Base-by-base conservation (phyloP, 2,888 invertebrate species). In the Tenthredo notha region DNA sequence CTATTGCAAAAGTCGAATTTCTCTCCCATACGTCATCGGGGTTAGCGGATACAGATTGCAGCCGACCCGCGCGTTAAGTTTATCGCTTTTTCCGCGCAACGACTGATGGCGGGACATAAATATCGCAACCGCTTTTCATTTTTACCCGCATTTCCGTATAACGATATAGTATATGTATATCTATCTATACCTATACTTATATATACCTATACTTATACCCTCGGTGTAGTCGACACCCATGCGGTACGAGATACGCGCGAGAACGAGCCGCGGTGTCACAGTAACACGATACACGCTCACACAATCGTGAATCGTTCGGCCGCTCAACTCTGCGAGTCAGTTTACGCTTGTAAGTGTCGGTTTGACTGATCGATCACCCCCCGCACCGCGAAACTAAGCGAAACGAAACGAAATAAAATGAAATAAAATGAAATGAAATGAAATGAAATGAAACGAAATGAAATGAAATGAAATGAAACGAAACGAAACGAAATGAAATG, bases 91-190 rank as follows among this genome's bases (percentile, higher is more conserved):
- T 70, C 47, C 67, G 25, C 65, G 29, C 58, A 40, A 40, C 80
- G 83, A 83, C 83, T 67, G 83, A 83, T 83, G 67, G 67, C 47
- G 18, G 67, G 50, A 70, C 25, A 83, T 83, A 83, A 83, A 83
- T 83, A 83, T 67, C 83, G 25, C 37, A n/a, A 25, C 80, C 21
- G 83, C 65, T 83, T 83, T 83, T 83, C 83, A 83, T 83, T 83
- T 83, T 70, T 83, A 21, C 80, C 80, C 80, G 61, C 58, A 65
- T 80, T 65, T 77, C 80, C 61, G 80, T 61, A 25, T 21, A 21
- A 9, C 61, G 6, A 12, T 25, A 58, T 58, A 58, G 12, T 61
- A 61, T 1, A n/a, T 61, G 7, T n/a, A 25, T 61, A 61, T 21
- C 25, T 61, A 61, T 7, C 7, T 25, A 1, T 61, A 10, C 21